Conservation (phyloP, 37 sponge, comb jelly and placozoan species). For the Haliclona indistincta region DNA sequence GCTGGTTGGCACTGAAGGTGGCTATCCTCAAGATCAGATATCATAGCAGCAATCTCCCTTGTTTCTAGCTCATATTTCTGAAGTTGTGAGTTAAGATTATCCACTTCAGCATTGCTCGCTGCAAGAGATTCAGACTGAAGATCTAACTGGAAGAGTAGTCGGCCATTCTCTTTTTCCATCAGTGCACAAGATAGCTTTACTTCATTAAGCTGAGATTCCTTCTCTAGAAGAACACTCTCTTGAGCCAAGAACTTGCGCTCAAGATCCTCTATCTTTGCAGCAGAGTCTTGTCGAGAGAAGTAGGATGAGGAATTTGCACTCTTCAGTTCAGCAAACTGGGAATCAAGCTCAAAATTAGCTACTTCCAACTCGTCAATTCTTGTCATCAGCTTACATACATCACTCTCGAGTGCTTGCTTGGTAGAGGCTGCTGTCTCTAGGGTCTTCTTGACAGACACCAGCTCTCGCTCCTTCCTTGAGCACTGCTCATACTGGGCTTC, state of each 20-base stretch:
- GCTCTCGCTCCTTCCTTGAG: constrained; percentile 6
- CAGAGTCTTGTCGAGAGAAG: neutral
- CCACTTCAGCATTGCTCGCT: constrained; percentile 40
- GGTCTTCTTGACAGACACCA: neutral
- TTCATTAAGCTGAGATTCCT: constrained; percentile 15
- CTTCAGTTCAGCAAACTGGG: constrained; percentile 15
- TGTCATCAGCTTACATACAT: constrained; percentile 9
- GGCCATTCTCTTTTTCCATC: constrained; percentile 36
- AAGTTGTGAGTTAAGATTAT: constrained; percentile 33
- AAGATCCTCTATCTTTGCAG: constrained; percentile 29
- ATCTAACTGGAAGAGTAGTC: constrained; percentile 44
- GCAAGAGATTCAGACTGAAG: constrained; percentile 53
- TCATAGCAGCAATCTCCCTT: constrained; percentile 25
- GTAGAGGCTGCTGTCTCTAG: neutral
- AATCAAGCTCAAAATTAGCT: constrained; percentile 26
- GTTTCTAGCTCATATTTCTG: constrained; percentile 26
- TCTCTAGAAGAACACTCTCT: constrained; percentile 27
- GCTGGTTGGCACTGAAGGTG: constrained; percentile 21
- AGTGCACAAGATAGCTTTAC: constrained; percentile 17
- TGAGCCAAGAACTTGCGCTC: constrained; percentile 6
- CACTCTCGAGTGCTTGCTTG: constrained; percentile 12
- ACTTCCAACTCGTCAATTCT: constrained; percentile 42
- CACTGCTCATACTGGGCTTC: constrained; percentile 6
- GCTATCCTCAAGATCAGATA: constrained; percentile 38
- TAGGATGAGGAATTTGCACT: neutral